Percentiles rank a stretch among this genome's conserved stretches.
Conservation (phyloP, 2,888 invertebrate species). For the Seladonia tumulorum region DNA sequence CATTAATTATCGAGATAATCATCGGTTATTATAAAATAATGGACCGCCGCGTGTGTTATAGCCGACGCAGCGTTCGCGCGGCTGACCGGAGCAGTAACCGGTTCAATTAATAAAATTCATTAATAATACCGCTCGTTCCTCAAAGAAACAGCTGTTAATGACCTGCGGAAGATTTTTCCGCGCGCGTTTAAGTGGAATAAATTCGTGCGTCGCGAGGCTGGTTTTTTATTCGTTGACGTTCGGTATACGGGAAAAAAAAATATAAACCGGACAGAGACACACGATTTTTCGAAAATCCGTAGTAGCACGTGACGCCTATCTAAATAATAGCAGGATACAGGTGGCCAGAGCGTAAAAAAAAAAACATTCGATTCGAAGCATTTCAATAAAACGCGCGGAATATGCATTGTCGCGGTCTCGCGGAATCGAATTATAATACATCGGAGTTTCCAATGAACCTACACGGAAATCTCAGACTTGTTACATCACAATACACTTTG, state of each 20-base stretch:
- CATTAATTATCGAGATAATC: not conserved
- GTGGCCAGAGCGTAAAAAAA: not conserved
- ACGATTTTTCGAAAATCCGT: slow-evolving; percentile 23
- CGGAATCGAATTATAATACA: not conserved
- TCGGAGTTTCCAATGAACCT: not conserved
- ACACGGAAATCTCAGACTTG: not conserved
- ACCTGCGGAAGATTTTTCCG: not conserved
- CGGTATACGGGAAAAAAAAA: slow-evolving; percentile 33
- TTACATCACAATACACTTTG: slow-evolving; percentile 12
- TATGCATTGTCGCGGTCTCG: not conserved
- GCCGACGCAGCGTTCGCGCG: not conserved
- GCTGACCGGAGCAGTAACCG: not conserved
- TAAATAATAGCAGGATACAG: not conserved
- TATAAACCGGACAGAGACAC: slow-evolving; percentile 18
- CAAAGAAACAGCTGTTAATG: not conserved
- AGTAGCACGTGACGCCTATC: slow-evolving; percentile 1
- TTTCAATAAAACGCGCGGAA: not conserved
- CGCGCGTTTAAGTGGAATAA: slow-evolving; percentile 21
- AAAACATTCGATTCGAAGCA: not conserved
- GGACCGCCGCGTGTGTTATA: not conserved
- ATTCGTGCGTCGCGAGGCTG: not conserved
- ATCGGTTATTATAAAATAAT: not conserved
- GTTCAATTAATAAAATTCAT: slow-evolving; percentile 6
- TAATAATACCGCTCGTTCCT: not conserved
- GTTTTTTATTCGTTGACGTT: slow-evolving; percentile 26